Base-by-base conservation (phyloP, 2,797 vertebrate genomes). In the Australoheros facetus region DNA sequence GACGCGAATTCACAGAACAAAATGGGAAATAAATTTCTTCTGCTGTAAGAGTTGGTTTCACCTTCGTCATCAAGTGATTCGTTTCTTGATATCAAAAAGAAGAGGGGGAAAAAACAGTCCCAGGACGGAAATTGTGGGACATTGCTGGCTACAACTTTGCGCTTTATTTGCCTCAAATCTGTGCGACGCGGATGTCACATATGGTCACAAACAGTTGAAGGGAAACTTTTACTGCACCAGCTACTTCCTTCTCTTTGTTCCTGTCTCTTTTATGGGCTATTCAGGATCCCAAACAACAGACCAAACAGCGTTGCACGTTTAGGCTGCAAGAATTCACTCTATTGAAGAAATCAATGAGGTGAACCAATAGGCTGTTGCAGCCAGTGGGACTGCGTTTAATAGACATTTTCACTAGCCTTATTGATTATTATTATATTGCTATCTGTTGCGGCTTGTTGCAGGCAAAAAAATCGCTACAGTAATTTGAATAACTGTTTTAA, bases 171-270 rank as follows among this genome's bases (percentile, higher is more conserved):
- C 76, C 79, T 54, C 58, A 71, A 86, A 85, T 89, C 16, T 90
- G 84, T 23, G 87, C 80, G 39, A 32, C 69, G 85, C 83, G 91
- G 89, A 92, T 92, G 92, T 93, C 93, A 93, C 94, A 94, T 89
- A 92, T 93, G 94, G 93, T 75, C 92, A 81, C 82, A 85, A 91
- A 94, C 87, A 91, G 89, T 86, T 78, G 86, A 90, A 87, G 85
- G 90, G 89, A 85, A 90, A 90, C 88, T 93, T 95, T 95, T 95
- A 94, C 94, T 91, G 91, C 94, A 88, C 86, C 89, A 59, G 89
- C 86, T 71, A 94, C 93, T 94, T 95, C 94, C 94, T 92, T 57
- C 90, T 92, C 94, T 94, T 94, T 95, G 94, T 95, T 94, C 89
- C 84, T 84, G 89, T 93, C 91, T 93, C 88, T 94, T 94, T 95